These are phyloP conservation scores for Miltochrista miniata DNA, from an alignment of 2,888 invertebrate species.

Conservation along the genomic window DNA sequence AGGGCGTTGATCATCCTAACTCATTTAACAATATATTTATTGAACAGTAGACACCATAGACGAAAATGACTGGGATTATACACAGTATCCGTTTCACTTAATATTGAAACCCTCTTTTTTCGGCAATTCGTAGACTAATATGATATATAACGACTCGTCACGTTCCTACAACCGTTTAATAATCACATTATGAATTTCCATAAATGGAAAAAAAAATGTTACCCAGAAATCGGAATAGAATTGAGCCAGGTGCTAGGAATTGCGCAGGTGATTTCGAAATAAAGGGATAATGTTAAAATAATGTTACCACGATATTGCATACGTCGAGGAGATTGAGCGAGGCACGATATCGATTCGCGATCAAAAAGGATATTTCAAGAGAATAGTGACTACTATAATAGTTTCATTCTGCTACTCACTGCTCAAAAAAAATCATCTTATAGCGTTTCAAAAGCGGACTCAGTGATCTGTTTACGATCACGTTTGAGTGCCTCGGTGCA, in stretches of 20 bases:
- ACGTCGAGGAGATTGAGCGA: neutral
- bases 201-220: neutral
- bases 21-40: too few relatives aligned
- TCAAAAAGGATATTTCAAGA: neutral
- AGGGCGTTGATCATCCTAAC: too few relatives aligned
- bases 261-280: constrained; percentile 12
- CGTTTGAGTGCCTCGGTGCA: too few relatives aligned
- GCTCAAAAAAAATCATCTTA: too few relatives aligned
- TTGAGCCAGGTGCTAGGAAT: constrained; percentile 16
- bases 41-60: too few relatives aligned
- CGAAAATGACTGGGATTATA: too few relatives aligned
- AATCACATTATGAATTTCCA: neutral
- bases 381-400: neutral
- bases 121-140: too few relatives aligned
- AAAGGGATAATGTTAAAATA: constrained; percentile 9
- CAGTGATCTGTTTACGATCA: neutral
- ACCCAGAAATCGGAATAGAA: constrained; percentile 1
- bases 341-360: neutral
- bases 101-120: too few relatives aligned
- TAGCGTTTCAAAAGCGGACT: too few relatives aligned
- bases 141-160: too few relatives aligned
- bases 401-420: too few relatives aligned
- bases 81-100: too few relatives aligned
- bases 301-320: neutral
- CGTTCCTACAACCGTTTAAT: neutral